phyloP scores from a whole-genome alignment of 30 jellyfish, hydroid and myxozoan species.

The Turritopsis rubra region DNA sequence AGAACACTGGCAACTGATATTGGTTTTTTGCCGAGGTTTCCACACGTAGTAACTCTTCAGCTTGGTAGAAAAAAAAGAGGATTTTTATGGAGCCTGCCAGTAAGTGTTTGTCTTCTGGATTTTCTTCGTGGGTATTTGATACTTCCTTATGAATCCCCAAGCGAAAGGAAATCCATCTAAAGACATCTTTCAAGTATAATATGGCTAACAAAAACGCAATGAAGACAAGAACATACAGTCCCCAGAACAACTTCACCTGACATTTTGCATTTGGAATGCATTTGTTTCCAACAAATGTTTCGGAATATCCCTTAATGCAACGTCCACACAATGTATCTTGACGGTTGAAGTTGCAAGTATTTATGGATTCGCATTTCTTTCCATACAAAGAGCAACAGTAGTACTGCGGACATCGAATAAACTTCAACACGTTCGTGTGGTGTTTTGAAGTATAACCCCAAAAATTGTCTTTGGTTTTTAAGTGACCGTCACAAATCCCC shows the following conservation, averaged over 20 bases:
- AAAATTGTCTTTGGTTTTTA: conserved; percentile 1
- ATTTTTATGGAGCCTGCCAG: conserved; percentile 26
- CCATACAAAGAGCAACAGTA: conserved; percentile 3
- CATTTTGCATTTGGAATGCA: neutral
- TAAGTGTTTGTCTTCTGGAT: neutral
- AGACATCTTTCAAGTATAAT: neutral
- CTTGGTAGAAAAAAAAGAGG: conserved; percentile 36
- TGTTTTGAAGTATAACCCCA: neutral
- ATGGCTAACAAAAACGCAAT: neutral
- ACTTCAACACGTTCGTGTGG: neutral
- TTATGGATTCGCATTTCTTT: conserved; percentile 2
- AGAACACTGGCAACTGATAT: neutral
- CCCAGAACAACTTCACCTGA: conserved; percentile 2
- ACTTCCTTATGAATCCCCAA: neutral
- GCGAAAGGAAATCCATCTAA: neutral
- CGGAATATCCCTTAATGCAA: neutral
- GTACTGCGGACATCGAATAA: conserved; percentile 1
- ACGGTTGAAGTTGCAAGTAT: conserved; percentile 4
- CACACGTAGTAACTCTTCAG: conserved; percentile 17
- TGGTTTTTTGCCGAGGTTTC: neutral
- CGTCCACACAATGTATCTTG: neutral
- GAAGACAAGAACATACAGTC: conserved; percentile 12
- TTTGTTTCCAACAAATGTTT: neutral
- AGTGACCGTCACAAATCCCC: neutral
- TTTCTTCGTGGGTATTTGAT: neutral